phyloP scores from a whole-genome alignment of 2,888 invertebrate species.

The Brachyptera putata region DNA sequence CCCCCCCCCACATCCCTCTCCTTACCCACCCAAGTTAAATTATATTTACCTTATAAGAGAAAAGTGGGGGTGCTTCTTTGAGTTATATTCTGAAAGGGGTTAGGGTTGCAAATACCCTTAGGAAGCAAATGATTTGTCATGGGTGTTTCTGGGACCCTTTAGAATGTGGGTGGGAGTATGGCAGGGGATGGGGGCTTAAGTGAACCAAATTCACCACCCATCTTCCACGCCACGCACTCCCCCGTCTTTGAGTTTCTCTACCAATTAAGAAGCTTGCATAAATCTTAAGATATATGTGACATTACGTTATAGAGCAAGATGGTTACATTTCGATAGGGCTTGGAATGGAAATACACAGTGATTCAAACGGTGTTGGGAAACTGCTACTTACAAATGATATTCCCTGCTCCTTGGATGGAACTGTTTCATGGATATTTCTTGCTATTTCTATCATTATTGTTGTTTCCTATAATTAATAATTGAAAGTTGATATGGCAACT shows the following conservation, averaged over 20 bases:
- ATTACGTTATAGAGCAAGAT: constrained; percentile 9
- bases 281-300: constrained; percentile 14
- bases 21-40: constrained; percentile 12
- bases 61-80: constrained; percentile 16
- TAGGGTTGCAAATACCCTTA: constrained; percentile 15
- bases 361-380: no score
- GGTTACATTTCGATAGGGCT: background rate
- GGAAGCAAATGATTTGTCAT: constrained; percentile 19
- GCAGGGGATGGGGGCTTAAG: background rate
- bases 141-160: constrained; percentile 15
- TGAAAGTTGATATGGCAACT: no score
- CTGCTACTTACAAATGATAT: no score
- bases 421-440: no score
- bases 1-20: no score
- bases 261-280: constrained; percentile 17
- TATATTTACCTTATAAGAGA: constrained; percentile 17
- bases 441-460: no score
- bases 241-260: constrained; percentile 14
- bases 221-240: background rate
- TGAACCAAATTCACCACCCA: background rate
- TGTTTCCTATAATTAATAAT: no score
- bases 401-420: no score
- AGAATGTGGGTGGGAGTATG: no score
- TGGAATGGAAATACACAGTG: no score
- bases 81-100: constrained; percentile 14